phyloP scores from a whole-genome alignment of 2,888 invertebrate species.

The Melanchra persicariae region DNA sequence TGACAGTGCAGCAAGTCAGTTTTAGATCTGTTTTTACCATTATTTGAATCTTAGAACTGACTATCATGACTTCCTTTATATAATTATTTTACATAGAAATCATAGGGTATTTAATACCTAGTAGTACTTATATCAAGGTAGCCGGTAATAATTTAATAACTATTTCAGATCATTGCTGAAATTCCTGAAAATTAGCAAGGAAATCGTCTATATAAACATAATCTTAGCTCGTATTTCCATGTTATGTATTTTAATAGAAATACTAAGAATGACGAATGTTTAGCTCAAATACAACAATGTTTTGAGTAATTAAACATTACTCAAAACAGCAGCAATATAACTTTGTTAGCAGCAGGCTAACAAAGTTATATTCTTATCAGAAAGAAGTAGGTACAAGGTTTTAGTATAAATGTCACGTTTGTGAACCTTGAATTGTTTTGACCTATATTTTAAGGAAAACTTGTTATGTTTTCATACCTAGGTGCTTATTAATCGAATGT shows the following conservation, averaged over 20 bases:
- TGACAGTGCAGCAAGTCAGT: too few species aligned
- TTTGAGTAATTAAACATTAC: too few species aligned
- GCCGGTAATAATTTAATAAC: accelerated
- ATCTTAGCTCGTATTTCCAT: constrained; percentile 27
- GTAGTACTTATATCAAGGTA: background rate
- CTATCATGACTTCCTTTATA: background rate
- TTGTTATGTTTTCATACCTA: background rate
- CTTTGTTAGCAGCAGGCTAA: too few species aligned
- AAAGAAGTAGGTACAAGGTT: constrained; percentile 15
- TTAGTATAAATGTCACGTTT: constrained; percentile 11
- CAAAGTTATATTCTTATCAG: constrained; percentile 25
- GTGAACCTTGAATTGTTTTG: constrained; percentile 29
- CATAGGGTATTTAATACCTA: background rate
- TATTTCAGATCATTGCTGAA: background rate
- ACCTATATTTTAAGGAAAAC: constrained; percentile 47
- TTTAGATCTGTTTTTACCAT: too few species aligned
- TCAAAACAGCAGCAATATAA: too few species aligned
- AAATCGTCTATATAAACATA: constrained; percentile 3
- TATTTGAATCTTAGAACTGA: too few species aligned
- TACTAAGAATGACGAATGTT: constrained; percentile 32
- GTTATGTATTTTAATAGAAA: constrained; percentile 38
- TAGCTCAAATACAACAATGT: constrained; percentile 48
- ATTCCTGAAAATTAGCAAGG: constrained; percentile 4
- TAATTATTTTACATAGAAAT: background rate
- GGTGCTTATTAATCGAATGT: background rate